These are phyloP conservation scores for Ceratotherium simum DNA, from an alignment of 2,113 vertebrate species.

Conservation along the genomic window DNA sequence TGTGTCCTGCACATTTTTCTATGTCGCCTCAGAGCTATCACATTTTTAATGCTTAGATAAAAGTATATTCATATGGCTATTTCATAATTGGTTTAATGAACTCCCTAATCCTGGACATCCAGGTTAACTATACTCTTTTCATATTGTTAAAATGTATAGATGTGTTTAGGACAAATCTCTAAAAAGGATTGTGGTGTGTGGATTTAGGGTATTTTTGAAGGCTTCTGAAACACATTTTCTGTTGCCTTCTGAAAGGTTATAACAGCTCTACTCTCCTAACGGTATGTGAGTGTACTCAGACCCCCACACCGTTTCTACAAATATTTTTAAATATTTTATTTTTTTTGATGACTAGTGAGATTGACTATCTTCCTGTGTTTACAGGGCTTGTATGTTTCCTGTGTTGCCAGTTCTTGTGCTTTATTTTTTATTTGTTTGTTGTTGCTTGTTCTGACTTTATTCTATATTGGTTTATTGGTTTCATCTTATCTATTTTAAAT, in stretches of 20 bases:
- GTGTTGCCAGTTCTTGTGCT: neutral
- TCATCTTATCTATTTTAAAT: neutral
- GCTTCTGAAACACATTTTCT: neutral
- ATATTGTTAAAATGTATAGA: neutral
- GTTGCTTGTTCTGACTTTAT: neutral
- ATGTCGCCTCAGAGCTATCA: neutral
- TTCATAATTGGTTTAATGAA: neutral
- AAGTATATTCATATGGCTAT: neutral
- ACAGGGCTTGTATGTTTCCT: neutral
- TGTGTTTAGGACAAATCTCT: neutral
- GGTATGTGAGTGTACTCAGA: neutral
- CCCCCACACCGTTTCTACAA: neutral
- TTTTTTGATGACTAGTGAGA: neutral
- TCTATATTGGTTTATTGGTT: neutral
- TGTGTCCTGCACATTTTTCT: neutral
- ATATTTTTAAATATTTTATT: neutral
- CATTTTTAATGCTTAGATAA: neutral
- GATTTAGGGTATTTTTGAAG: neutral
- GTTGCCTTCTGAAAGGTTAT: neutral
- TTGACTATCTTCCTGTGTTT: neutral
- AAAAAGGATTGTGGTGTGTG: neutral
- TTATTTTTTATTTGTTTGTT: neutral
- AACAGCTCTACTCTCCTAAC: neutral
- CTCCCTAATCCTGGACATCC: neutral
- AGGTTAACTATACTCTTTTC: neutral